Conservation (phyloP, 30 jellyfish, hydroid and myxozoan species). For the Nemopilema nomurai region DNA sequence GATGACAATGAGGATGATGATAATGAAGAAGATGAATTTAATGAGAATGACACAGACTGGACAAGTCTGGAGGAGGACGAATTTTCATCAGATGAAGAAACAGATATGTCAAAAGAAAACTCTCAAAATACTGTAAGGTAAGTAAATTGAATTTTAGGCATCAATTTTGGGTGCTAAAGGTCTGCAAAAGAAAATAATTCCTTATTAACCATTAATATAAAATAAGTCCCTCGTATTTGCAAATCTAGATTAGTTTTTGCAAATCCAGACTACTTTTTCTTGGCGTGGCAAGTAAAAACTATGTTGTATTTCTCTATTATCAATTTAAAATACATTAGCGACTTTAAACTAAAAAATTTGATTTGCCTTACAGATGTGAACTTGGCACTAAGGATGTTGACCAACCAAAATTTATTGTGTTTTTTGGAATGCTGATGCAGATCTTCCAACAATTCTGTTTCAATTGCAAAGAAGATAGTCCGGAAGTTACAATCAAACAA, state of each 20-base stretch:
- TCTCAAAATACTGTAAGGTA: background rate
- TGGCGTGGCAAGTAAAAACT: background rate
- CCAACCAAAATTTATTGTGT: background rate
- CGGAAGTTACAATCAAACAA: background rate
- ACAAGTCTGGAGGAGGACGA: background rate
- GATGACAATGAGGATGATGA: background rate
- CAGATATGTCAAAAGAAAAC: background rate
- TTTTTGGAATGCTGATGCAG: slow-evolving; percentile 4
- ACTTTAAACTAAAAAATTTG: background rate
- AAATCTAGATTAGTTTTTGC: background rate
- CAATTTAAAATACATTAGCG: background rate
- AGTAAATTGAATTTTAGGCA: background rate
- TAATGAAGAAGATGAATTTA: background rate
- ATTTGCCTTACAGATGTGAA: background rate
- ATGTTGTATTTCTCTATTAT: background rate
- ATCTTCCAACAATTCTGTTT: background rate
- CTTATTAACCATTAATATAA: background rate
- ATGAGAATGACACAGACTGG: background rate
- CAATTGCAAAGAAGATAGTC: slow-evolving; percentile 2
- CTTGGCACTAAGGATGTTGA: background rate
- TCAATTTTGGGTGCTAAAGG: background rate
- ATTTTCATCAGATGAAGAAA: background rate
- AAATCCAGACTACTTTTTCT: background rate
- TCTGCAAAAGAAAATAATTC: background rate
- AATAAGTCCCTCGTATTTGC: background rate